phyloP scores from a whole-genome alignment of 2,113 vertebrate genomes.

The Haemorhous mexicanus region DNA sequence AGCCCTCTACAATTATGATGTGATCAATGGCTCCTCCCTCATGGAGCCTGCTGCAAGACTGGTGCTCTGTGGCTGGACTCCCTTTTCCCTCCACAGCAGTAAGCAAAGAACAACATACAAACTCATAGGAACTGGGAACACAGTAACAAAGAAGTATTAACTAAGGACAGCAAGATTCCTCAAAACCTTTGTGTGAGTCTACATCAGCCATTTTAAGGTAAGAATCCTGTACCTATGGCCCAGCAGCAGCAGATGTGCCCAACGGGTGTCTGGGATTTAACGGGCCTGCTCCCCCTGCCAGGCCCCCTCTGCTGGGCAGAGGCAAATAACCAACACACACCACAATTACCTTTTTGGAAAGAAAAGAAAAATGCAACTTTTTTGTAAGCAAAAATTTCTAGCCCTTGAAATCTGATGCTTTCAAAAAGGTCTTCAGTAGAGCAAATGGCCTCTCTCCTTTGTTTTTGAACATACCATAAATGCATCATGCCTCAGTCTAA shows the following conservation, averaged over 20 bases:
- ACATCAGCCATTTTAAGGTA: background rate
- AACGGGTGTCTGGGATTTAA: fast-evolving
- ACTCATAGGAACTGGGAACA: background rate
- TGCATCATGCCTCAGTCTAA: background rate
- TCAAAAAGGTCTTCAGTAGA: background rate
- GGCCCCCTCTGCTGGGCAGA: background rate
- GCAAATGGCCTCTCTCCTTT: background rate
- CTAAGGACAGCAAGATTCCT: background rate
- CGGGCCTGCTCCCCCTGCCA: background rate
- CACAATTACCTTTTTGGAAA: background rate
- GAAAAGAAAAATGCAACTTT: background rate
- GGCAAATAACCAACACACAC: background rate
- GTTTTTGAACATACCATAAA: background rate
- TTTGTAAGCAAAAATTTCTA: background rate
- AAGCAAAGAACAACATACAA: background rate
- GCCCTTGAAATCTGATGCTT: background rate
- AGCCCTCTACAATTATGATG: background rate
- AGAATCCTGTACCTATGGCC: background rate
- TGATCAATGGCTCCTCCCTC: background rate
- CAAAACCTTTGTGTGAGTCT: background rate
- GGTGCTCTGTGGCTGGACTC: background rate
- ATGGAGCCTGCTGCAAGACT: background rate
- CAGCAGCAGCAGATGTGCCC: background rate
- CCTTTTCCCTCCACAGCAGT: background rate
- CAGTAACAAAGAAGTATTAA: background rate